Percentiles rank a stretch among this genome's conserved stretches.
Evolutionary conservation across 2,888 invertebrate species (phyloP).

Genomic region (Camponotus fellah): DNA sequence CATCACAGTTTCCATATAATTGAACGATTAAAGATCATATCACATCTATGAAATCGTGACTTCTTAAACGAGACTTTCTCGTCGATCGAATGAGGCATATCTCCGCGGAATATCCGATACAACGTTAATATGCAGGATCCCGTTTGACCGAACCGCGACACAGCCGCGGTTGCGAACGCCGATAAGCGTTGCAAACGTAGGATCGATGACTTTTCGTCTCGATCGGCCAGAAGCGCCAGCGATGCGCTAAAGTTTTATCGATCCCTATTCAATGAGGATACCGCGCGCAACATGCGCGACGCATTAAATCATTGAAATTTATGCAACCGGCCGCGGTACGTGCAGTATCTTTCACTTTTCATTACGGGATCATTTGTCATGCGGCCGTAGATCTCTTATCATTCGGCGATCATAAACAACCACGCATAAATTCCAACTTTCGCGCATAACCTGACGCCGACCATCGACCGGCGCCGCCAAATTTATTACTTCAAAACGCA

Average conservation of each 20-base stretch:
- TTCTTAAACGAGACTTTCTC: slow-evolving; percentile 51
- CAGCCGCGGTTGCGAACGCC: slow-evolving; percentile 25
- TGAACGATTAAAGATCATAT: slow-evolving; percentile 22
- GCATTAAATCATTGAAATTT: slow-evolving; percentile 86
- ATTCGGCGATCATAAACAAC: slow-evolving; percentile 86
- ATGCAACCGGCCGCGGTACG: slow-evolving; percentile 81
- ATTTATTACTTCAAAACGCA: slow-evolving; percentile 84
- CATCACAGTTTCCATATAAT: slow-evolving; percentile 20
- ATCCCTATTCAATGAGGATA: slow-evolving; percentile 83
- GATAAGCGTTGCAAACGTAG: slow-evolving; percentile 53
- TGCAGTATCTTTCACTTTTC: slow-evolving; percentile 86
- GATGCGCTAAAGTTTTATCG: slow-evolving; percentile 78
- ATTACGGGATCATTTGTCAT: slow-evolving; percentile 86
- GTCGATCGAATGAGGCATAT: slow-evolving; percentile 45
- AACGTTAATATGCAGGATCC: slow-evolving; percentile 57
- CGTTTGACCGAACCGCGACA: slow-evolving; percentile 60
- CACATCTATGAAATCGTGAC: slow-evolving; percentile 18
- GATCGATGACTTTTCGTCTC: slow-evolving; percentile 74
- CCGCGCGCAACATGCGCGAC: slow-evolving; percentile 77
- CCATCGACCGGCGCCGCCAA: slow-evolving; percentile 80
- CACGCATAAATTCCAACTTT: slow-evolving; percentile 86
- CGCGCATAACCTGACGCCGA: slow-evolving; percentile 85
- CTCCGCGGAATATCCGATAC: slow-evolving; percentile 58
- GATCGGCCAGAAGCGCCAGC: slow-evolving; percentile 34
- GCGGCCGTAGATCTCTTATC: slow-evolving; percentile 85